Evolutionary conservation across 2,888 invertebrate species (phyloP), one percentile per base, ranked within the genome.

Genomic region (Onthophagus sagittarius): DNA sequence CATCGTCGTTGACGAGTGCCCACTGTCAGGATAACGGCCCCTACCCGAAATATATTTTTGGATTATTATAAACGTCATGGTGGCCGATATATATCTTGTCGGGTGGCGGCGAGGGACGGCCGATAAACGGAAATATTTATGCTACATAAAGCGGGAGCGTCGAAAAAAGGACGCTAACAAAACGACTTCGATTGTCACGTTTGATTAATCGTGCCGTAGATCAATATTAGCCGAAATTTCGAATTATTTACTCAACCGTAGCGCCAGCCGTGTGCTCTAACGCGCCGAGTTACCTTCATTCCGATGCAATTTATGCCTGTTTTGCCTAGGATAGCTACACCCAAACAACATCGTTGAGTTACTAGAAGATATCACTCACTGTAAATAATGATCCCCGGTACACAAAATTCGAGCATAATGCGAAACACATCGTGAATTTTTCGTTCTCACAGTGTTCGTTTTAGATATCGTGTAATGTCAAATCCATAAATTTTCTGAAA

Each of bases 21-120:
- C 79, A 79, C 80, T 80, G 81, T 80, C 80, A 80, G 78, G 67
- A 67, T 67, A 67, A 67, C 67, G 67, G 67, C 67, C 15, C 15
- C 23, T 75, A 73, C 74, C 76, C 75, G 74, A 71, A 78, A 81
- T 81, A 82, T 81, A 82, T 82, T 82, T 82, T 80, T 81, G 81
- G 81, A 82, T 82, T 82, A 82, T 82, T 82, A 82, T 82, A 81
- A 82, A 81, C 79, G 82, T 82, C 82, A 82, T 76, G 62, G 76
- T 77, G 79, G 79, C 81, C 79, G 82, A 82, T 82, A 81, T 82
- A 81, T 81, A 82, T 82, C 80, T 81, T 80, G 79, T 77, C 79
- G 80, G 80, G 80, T 81, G 79, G 74, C 72, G 75, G 76, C 72
- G 75, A 23, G 76, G 75, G 76, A 73, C 65, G 13, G 62, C 74